Conservation (phyloP, 1,140 invertebrate species). For the Drosophila takahashii region DNA sequence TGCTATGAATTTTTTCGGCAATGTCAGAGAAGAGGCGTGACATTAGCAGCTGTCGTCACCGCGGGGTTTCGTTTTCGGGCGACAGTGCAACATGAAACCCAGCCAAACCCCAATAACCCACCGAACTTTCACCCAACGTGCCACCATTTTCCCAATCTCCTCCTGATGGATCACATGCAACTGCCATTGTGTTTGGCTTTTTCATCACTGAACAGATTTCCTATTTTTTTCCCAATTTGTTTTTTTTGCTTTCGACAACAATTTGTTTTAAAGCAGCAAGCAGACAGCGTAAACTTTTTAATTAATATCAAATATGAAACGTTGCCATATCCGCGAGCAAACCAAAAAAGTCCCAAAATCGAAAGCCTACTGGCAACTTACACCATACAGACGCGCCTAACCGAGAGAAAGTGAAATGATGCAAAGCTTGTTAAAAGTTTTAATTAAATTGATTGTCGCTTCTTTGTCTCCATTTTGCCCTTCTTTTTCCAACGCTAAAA, state of each 20-base stretch:
- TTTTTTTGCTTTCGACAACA: slow-evolving; percentile 57
- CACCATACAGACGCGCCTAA: not conserved
- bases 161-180: slow-evolving; percentile 63
- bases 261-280: slow-evolving; percentile 67
- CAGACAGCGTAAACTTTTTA: slow-evolving; percentile 75
- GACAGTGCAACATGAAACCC: slow-evolving; percentile 49
- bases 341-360: slow-evolving; percentile 30
- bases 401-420: slow-evolving; percentile 74
- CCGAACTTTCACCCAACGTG: slow-evolving; percentile 10
- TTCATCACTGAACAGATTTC: slow-evolving; percentile 51
- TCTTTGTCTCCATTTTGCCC: slow-evolving; percentile 44
- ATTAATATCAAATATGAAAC: slow-evolving; percentile 84
- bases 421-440: slow-evolving; percentile 78
- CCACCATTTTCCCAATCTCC: slow-evolving; percentile 11
- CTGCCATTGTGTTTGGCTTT: slow-evolving; percentile 66
- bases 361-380: slow-evolving; percentile 11
- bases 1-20: slow-evolving; percentile 26
- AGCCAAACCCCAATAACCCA: not conserved
- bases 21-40: slow-evolving; percentile 67
- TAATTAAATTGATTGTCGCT: slow-evolving; percentile 81
- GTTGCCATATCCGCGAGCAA: slow-evolving; percentile 55
- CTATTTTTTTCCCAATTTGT: slow-evolving; percentile 38
- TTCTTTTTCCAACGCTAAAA: not conserved
- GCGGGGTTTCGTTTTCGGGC: slow-evolving; percentile 41
- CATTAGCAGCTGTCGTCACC: slow-evolving; percentile 70